These are phyloP conservation scores for Rhagonycha lutea DNA, from an alignment of 2,888 invertebrate genomes.

Conservation along the genomic window DNA sequence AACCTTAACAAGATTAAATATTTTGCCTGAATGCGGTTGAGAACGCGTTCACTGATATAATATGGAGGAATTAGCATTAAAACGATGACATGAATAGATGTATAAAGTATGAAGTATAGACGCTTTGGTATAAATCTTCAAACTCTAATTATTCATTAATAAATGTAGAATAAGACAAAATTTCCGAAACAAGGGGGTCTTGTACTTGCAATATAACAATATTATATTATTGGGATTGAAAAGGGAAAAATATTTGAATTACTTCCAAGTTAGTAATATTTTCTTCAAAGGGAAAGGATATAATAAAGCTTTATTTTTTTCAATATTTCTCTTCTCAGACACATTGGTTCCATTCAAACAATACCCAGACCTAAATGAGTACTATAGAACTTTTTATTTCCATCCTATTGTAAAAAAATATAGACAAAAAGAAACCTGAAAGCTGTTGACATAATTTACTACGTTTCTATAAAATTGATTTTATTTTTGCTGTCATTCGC, in stretches of 20 bases:
- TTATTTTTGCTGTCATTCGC: not conserved
- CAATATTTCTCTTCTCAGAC: not conserved
- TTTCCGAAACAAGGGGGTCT: not conserved
- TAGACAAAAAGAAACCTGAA: not conserved
- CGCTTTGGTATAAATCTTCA: not conserved
- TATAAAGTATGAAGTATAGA: not conserved
- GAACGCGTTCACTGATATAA: not conserved
- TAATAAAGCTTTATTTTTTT: not conserved
- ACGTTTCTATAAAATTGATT: not conserved
- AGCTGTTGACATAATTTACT: not conserved
- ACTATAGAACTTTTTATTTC: not conserved
- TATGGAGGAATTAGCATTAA: not conserved
- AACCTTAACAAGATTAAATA: not conserved
- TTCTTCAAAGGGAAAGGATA: not conserved
- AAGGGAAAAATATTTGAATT: not conserved
- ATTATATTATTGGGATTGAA: not conserved
- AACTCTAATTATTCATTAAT: not conserved
- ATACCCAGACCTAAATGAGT: not conserved
- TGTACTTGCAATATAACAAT: not conserved
- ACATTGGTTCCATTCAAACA: not conserved
- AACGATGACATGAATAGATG: not conserved
- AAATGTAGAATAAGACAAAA: not conserved
- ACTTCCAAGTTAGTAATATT: not conserved
- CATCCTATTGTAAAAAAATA: not conserved
- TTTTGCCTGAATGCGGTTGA: not conserved